Percentiles rank a stretch among this genome's conserved stretches.
Conservation (phyloP, 64 coral and sea anemone species). For the Platygyra sinensis region DNA sequence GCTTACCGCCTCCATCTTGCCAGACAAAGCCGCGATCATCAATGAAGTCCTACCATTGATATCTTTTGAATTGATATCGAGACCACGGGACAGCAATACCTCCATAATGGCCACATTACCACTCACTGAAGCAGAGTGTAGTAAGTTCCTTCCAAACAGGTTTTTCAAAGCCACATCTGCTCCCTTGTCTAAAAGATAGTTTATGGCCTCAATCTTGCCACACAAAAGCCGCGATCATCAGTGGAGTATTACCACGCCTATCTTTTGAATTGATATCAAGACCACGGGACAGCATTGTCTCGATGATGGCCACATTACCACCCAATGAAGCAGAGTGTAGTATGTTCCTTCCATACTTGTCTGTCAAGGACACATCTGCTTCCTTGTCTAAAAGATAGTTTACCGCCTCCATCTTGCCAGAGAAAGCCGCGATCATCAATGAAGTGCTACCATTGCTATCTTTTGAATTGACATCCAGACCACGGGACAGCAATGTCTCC, state of each 20-base stretch:
- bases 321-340: background rate
- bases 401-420: no score
- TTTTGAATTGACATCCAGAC: background rate
- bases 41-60: background rate
- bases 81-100: constrained; percentile 1
- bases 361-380: background rate
- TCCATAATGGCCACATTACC: background rate
- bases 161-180: background rate
- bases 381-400: no score
- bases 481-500: background rate
- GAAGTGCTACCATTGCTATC: background rate
- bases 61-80: background rate
- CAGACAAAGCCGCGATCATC: background rate
- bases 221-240: no score
- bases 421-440: background rate
- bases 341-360: background rate
- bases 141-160: background rate
- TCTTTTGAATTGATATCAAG: no score
- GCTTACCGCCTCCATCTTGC: no score
- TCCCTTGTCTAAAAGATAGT: no score
- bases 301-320: no score
- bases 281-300: no score
- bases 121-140: background rate
- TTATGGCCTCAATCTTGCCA: no score
- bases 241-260: no score